Conservation (phyloP, 2,113 vertebrate species). For the Pithys albifrons region DNA sequence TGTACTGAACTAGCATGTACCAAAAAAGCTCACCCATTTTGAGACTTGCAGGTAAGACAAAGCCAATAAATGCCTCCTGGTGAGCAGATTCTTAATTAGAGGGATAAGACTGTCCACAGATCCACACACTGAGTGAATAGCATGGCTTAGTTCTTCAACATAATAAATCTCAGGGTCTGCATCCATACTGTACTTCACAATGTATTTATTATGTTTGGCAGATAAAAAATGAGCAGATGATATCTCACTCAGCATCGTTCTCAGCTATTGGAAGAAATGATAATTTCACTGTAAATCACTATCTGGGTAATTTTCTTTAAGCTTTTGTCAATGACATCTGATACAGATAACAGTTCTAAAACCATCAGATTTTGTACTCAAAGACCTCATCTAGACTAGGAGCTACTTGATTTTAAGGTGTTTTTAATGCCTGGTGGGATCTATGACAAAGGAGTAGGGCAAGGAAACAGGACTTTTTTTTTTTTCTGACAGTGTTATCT, state of each 20-base stretch:
- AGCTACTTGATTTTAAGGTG: background rate
- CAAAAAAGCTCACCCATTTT: background rate
- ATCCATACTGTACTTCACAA: background rate
- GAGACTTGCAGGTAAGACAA: conserved; percentile 18
- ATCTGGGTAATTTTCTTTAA: background rate
- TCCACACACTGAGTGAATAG: background rate
- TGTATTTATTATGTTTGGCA: background rate
- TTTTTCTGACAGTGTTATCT: background rate
- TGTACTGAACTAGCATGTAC: background rate
- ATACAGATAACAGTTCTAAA: background rate
- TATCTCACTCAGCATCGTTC: background rate
- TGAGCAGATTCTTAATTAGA: conserved; percentile 1
- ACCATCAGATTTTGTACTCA: background rate
- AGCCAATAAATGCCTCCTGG: background rate
- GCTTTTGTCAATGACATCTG: background rate
- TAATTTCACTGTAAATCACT: background rate
- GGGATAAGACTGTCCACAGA: background rate
- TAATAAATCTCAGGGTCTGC: background rate
- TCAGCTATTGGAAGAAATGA: background rate
- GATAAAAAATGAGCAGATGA: background rate
- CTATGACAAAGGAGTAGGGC: background rate
- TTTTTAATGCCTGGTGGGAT: background rate
- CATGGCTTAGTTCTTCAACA: background rate
- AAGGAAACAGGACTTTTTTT: background rate
- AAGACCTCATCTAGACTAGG: background rate